Percentiles rank a stretch among this genome's conserved stretches.
These are phyloP conservation scores for Alsophila aescularia DNA, from an alignment of 2,888 invertebrate genomes.

Conservation along the genomic window DNA sequence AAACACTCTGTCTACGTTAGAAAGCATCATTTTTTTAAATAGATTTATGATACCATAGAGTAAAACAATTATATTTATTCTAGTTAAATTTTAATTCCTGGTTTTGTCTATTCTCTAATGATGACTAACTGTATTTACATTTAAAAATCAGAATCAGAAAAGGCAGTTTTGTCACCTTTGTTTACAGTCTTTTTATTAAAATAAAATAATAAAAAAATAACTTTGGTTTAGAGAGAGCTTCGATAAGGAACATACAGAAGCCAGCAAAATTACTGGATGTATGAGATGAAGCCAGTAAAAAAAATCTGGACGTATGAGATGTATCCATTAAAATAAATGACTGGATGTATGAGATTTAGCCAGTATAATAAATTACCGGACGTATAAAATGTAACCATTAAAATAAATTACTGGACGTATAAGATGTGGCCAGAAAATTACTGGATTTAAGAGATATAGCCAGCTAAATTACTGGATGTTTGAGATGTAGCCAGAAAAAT, in stretches of 20 bases:
- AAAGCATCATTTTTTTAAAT: conserved; percentile 35
- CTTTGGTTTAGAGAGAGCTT: conserved; percentile 38
- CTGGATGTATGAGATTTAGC: no score
- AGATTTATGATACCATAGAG: conserved; percentile 12
- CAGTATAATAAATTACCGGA: no score
- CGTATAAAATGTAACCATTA: no score
- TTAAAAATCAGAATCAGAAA: conserved; percentile 14
- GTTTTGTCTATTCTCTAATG: conserved; percentile 42
- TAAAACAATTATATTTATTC: conserved; percentile 18
- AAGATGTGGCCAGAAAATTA: no score
- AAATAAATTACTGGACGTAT: no score
- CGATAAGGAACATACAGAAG: background rate
- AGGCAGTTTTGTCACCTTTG: conserved; percentile 24
- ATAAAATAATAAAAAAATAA: conserved; percentile 23
- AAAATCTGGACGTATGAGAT: no score
- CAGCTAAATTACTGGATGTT: no score
- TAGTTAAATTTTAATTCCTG: conserved; percentile 39
- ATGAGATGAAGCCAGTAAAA: no score
- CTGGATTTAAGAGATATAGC: no score
- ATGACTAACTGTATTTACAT: conserved; percentile 26
- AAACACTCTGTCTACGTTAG: conserved; percentile 26
- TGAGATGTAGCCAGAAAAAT: no score
- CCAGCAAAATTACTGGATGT: background rate
- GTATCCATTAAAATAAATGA: no score
- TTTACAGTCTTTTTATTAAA: conserved; percentile 30